These are phyloP conservation scores for Brachionus koreanus DNA, from an alignment of 1,140 invertebrate genomes.

Conservation along the genomic window DNA sequence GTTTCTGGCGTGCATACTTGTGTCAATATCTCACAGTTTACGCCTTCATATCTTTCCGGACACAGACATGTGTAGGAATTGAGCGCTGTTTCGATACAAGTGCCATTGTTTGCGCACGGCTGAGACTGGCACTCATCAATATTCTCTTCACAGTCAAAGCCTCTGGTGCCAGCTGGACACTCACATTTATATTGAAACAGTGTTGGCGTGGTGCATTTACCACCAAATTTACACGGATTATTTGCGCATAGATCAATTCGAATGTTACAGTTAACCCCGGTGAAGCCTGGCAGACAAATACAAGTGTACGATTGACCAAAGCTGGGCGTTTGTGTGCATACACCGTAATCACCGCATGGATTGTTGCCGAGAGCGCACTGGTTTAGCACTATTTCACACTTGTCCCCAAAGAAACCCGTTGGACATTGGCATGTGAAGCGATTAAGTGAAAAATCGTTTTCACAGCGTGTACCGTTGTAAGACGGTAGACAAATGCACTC, in stretches of 20 bases:
- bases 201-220: slow-evolving; percentile 18
- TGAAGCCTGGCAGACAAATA: slow-evolving; percentile 51
- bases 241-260: slow-evolving; percentile 7
- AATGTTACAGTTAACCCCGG: slow-evolving; percentile 46
- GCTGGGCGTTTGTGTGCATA: slow-evolving; percentile 40
- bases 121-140: not conserved
- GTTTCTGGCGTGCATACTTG: not conserved
- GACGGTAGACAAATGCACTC: slow-evolving; percentile 46
- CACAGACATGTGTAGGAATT: slow-evolving; percentile 67
- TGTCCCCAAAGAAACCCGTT: slow-evolving; percentile 49
- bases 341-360: slow-evolving; percentile 48
- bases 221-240: slow-evolving; percentile 40
- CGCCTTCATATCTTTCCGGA: slow-evolving; percentile 49
- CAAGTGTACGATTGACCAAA: slow-evolving; percentile 45
- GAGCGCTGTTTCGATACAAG: slow-evolving; percentile 43
- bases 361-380: not conserved
- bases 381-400: slow-evolving; percentile 23
- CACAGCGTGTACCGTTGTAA: slow-evolving; percentile 44
- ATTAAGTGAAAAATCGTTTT: not conserved
- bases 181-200: not conserved
- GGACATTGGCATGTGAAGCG: slow-evolving; percentile 51
- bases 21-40: slow-evolving; percentile 12
- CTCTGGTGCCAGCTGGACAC: slow-evolving; percentile 8
- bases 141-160: slow-evolving; percentile 45
- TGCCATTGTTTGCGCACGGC: slow-evolving; percentile 12